Percentiles rank a stretch among this genome's conserved stretches.
Conservation (phyloP, 2,113 vertebrate species). For the Falco punctatus region DNA sequence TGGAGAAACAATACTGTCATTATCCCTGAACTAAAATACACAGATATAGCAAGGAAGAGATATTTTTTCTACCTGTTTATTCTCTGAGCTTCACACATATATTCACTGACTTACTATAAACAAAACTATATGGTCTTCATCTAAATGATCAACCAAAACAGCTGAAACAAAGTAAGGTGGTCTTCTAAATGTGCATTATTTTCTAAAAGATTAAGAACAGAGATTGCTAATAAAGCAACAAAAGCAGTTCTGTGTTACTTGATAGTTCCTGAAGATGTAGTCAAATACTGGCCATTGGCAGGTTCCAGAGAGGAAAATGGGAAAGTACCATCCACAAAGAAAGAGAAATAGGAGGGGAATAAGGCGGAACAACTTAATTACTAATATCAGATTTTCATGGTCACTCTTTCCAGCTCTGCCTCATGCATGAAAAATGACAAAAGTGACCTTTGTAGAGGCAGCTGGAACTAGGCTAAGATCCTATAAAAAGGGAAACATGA, state of each 20-base stretch:
- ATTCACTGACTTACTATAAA: not conserved
- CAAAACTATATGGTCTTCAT: not conserved
- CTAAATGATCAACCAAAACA: not conserved
- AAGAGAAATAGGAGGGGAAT: not conserved
- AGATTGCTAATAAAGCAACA: not conserved
- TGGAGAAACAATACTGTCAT: conserved; percentile 10
- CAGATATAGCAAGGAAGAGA: not conserved
- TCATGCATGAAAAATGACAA: not conserved
- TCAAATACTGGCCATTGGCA: not conserved
- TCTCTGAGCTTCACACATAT: not conserved
- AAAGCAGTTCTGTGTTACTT: not conserved
- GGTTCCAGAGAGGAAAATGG: not conserved
- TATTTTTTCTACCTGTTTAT: not conserved
- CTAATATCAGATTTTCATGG: not conserved
- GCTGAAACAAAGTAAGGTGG: not conserved
- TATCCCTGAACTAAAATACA: not conserved
- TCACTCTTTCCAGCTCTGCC: not conserved
- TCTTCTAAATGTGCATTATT: not conserved
- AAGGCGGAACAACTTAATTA: not conserved
- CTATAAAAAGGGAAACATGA: not conserved
- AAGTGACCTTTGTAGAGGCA: not conserved
- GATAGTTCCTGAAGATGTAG: not conserved
- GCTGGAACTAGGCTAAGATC: not conserved
- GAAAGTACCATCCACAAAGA: not conserved
- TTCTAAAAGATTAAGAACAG: not conserved